Conservation (phyloP, 2,113 vertebrate genomes). For the Dinomys branickii region DNA sequence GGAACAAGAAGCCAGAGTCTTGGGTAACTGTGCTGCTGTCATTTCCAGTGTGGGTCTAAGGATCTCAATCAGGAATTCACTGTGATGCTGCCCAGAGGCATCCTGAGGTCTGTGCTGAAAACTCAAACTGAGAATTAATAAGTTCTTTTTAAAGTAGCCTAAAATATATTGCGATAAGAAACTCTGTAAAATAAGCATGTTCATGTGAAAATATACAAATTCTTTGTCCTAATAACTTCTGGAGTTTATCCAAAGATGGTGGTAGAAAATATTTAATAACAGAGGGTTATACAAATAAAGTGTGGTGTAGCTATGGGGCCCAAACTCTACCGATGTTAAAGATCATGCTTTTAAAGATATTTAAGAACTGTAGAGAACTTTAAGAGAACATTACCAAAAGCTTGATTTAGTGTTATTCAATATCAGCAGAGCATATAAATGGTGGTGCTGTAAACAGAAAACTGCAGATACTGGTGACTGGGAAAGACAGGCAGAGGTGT, state of each 20-base stretch:
- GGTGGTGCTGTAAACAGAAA: not conserved
- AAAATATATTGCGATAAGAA: not conserved
- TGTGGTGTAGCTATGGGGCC: not conserved
- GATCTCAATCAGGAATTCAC: accelerated
- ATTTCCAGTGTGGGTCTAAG: no score
- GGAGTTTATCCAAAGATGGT: not conserved
- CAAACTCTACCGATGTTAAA: not conserved
- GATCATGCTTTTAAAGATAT: not conserved
- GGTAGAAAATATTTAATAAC: not conserved
- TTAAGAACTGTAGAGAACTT: not conserved
- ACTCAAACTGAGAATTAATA: not conserved
- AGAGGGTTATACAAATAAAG: not conserved
- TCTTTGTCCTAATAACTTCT: not conserved
- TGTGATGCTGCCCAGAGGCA: not conserved
- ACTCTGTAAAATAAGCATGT: not conserved
- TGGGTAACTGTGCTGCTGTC: accelerated
- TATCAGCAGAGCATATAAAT: no score
- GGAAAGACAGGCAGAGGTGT: accelerated
- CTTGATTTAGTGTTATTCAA: not conserved
- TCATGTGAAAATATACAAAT: not conserved
- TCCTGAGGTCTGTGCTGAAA: not conserved
- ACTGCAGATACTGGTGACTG: not conserved
- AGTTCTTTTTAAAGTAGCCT: not conserved
- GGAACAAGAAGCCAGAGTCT: no score
- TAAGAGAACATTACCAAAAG: not conserved